Base-by-base conservation (phyloP, 2,888 invertebrate genomes). In the Tridacna crocea region DNA sequence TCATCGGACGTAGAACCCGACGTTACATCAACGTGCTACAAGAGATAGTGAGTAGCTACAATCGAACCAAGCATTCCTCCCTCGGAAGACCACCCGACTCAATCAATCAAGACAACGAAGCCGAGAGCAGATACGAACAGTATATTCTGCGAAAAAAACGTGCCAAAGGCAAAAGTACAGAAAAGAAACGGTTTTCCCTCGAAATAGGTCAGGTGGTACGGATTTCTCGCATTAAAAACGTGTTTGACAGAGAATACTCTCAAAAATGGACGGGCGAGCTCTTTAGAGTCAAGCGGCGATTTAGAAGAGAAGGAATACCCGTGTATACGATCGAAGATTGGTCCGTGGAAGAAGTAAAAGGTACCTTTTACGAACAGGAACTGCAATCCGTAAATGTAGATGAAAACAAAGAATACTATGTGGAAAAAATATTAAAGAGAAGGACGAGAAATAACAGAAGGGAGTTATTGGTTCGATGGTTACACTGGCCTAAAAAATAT, bases 401-500 rank as follows among this genome's bases (percentile, higher is more conserved):
- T 48, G 75, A 78, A 10, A 63, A n/a, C n/a, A n/a, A 65, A 12
- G 79, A 78, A 72, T 82, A 82, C 61, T 46, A 63, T 19, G 65
- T 84, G 15, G 80, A 84, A 51, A 79, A 82, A 19, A 66, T 87
- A 3, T 46, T 83, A 27, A 80, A 80, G 65, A 82, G 51, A 75
- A 63, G 83, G 55, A 65, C 47, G 10, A 36, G 47, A 60, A 75
- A 75, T 60, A 80, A 74, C 27, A 46, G 55, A 65, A 61, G 63
- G 48, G 76, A 85, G 79, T 79, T 83, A 12, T 27, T 85, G 24
- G 80, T 85, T 6, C 58, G 79, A 0, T 86, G 85, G 85, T 75
- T 86, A 48, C 85, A 83, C 58, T 85, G 85, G 83, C 85, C 83
- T 0, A 79, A 79, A n/a, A 85, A 85, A 61, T 85, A 83, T 48